A percentile compares a stretch with the other conserved stretches of the same genome.
Evolutionary conservation across 2,888 invertebrate species (phyloP).

Genomic region (Carcina quercana): DNA sequence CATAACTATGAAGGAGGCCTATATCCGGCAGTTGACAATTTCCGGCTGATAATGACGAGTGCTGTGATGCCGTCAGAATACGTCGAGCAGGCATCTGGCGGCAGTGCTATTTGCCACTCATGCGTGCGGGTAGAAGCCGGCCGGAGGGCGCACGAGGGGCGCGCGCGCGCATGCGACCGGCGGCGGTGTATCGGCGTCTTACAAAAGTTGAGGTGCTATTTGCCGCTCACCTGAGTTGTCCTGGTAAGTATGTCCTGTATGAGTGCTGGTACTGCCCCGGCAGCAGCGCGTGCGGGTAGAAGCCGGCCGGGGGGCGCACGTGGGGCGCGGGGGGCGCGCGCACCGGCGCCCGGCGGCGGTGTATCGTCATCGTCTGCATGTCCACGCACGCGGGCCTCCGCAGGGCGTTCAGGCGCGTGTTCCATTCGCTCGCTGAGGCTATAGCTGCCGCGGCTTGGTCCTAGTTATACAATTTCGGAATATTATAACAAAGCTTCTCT

Average conservation of each 20-base stretch:
- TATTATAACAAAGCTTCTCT: background rate
- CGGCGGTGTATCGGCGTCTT: conserved; percentile 84
- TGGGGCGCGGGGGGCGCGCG: conserved; percentile 19
- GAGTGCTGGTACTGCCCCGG: conserved; percentile 97
- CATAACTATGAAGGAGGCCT: no score
- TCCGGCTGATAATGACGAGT: no score
- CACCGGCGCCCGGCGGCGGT: conserved; percentile 62
- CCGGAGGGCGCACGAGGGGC: conserved; percentile 56
- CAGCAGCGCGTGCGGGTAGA: conserved; percentile 94
- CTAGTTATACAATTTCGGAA: conserved; percentile 27
- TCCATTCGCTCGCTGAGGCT: conserved; percentile 92
- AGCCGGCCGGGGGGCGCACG: conserved; percentile 66
- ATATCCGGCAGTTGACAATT: no score
- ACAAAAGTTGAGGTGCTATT: no score
- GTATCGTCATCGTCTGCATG: conserved; percentile 91
- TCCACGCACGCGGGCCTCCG: conserved; percentile 89
- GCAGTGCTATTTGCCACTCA: no score
- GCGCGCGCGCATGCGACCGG: conserved; percentile 18
- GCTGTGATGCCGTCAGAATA: no score
- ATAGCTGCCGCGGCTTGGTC: conserved; percentile 88
- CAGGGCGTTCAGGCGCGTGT: conserved; percentile 86
- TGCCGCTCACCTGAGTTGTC: conserved; percentile 82
- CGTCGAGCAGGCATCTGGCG: no score
- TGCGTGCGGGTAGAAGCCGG: conserved; percentile 90
- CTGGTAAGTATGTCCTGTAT: conserved; percentile 85